Conservation (phyloP, 2,113 vertebrate species). For the Ovis aries region DNA sequence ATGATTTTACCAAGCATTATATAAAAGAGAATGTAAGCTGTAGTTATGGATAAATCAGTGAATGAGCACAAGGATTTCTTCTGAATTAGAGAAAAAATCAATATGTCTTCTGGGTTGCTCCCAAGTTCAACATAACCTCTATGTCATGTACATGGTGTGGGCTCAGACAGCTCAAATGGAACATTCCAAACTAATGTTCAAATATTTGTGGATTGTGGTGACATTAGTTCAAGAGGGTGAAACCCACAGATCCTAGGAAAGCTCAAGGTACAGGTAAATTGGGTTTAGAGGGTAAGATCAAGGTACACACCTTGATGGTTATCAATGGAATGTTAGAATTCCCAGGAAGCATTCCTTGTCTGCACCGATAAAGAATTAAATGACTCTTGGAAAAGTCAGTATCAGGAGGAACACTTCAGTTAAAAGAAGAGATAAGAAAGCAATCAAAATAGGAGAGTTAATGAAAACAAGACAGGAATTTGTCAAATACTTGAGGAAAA, state of each 20-base stretch:
- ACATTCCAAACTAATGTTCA: not conserved
- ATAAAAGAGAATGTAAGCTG: not conserved
- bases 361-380: not conserved
- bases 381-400: not conserved
- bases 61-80: conserved; percentile 47
- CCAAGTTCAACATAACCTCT: not conserved
- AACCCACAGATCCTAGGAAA: not conserved
- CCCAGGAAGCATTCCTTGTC: not conserved
- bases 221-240: not conserved
- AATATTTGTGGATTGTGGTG: not conserved
- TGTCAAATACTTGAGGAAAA: not conserved
- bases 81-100: conserved; percentile 49
- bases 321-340: not conserved
- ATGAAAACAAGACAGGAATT: not conserved
- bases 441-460: not conserved
- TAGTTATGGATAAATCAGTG: not conserved
- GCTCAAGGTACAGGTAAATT: not conserved
- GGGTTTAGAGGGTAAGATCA: not conserved
- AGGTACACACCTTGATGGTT: not conserved
- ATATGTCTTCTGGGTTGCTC: conserved; percentile 14
- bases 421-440: not conserved
- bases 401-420: not conserved
- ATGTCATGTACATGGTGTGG: fast-evolving
- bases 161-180: not conserved
- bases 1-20: not conserved